These are phyloP conservation scores for Embiotoca jacksoni DNA, from an alignment of 2,113 vertebrate species.

Conservation along the genomic window DNA sequence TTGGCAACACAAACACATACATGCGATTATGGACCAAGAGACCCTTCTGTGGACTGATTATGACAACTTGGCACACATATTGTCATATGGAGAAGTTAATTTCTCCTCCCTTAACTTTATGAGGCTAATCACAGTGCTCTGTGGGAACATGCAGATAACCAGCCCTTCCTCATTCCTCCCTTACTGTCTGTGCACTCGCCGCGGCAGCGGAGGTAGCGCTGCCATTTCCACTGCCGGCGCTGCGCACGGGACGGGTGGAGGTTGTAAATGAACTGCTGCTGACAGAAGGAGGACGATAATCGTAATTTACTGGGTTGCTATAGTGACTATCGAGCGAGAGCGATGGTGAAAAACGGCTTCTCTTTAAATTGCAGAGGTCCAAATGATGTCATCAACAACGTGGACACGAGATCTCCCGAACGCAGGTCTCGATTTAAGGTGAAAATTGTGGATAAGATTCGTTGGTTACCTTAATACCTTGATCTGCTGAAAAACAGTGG, in stretches of 20 bases:
- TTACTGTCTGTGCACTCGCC: slow-evolving; percentile 7
- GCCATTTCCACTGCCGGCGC: slow-evolving; percentile 3
- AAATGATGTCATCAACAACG: neutral
- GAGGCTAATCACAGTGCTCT: slow-evolving; percentile 61
- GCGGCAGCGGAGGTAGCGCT: slow-evolving; percentile 6
- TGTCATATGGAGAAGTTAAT: slow-evolving; percentile 51
- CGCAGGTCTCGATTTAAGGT: neutral
- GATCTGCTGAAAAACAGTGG: neutral
- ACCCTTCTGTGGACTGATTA: slow-evolving; percentile 19
- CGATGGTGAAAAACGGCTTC: neutral
- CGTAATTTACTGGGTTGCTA: neutral
- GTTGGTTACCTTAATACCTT: neutral
- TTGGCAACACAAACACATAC: neutral
- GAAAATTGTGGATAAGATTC: neutral
- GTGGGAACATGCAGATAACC: slow-evolving; percentile 77
- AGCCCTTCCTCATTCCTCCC: slow-evolving; percentile 75
- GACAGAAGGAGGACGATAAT: neutral
- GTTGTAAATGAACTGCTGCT: neutral
- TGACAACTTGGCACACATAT: slow-evolving; percentile 34
- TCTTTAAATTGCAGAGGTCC: neutral
- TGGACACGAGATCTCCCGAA: neutral
- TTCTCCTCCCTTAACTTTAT: slow-evolving; percentile 73
- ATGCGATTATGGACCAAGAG: neutral
- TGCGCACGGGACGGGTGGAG: slow-evolving; percentile 2
- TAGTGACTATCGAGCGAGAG: neutral